phyloP scores from a whole-genome alignment of 1,140 invertebrate species.

The Atta cephalotes region DNA sequence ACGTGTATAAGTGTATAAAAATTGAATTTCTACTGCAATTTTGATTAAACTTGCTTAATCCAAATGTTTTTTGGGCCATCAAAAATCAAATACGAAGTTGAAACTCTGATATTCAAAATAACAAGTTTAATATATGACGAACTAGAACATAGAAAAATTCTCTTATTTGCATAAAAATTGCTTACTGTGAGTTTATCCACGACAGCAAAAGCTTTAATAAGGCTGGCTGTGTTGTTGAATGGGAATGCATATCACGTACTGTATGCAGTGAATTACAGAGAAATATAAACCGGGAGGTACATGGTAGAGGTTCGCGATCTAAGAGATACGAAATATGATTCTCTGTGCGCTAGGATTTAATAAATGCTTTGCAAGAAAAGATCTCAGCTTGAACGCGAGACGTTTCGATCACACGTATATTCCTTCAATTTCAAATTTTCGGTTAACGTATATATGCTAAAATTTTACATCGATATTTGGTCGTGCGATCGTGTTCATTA shows the following conservation, averaged over 20 bases:
- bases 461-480: neutral
- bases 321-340: conserved; percentile 31
- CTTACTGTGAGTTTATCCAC: conserved; percentile 32
- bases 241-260: conserved; percentile 42
- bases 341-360: neutral
- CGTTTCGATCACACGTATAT: neutral
- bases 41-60: neutral
- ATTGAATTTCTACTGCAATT: neutral
- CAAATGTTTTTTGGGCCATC: neutral
- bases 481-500: conserved; percentile 25
- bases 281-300: conserved; percentile 34
- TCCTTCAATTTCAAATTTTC: neutral
- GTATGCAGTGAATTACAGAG: conserved; percentile 41
- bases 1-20: neutral
- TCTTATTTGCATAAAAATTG: conserved; percentile 43
- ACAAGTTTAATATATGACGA: neutral
- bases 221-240: conserved; percentile 23
- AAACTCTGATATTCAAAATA: conserved; percentile 6
- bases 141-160: conserved; percentile 22
- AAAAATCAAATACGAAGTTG: neutral
- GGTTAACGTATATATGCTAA: conserved; percentile 8
- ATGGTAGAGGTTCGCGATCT: conserved; percentile 8
- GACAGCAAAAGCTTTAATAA: conserved; percentile 49
- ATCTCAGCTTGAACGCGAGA: neutral
- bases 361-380: conserved; percentile 13